Percentiles rank a stretch among this genome's conserved stretches.
Conservation (phyloP, 2,797 vertebrate species). For the Erethizon dorsatum region DNA sequence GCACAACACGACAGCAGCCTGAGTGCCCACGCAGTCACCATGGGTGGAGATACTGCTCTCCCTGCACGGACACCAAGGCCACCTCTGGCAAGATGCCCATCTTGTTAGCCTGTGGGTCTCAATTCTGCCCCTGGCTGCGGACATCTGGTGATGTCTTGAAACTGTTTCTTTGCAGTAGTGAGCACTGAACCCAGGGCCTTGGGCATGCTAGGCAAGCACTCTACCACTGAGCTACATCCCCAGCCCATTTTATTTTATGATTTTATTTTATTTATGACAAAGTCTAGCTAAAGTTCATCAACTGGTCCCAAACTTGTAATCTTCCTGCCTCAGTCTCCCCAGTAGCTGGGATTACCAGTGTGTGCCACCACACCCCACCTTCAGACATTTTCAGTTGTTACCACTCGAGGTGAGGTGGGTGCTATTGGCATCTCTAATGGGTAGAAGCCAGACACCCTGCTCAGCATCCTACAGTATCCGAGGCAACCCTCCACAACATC, state of each 20-base stretch:
- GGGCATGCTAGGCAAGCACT: not conserved
- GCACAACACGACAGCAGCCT: not conserved
- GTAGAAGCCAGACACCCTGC: not conserved
- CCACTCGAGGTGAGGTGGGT: not conserved
- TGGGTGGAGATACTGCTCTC: not conserved
- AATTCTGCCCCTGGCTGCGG: not conserved
- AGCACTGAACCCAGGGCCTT: not conserved
- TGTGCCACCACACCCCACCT: not conserved
- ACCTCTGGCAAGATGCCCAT: no score
- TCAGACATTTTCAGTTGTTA: not conserved
- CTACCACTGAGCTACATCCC: not conserved
- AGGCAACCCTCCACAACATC: not conserved
- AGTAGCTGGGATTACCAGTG: not conserved
- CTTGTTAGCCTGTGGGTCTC: not conserved
- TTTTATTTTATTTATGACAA: not conserved
- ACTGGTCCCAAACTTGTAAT: not conserved
- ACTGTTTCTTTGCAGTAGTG: not conserved
- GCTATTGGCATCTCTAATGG: not conserved
- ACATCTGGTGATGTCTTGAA: not conserved
- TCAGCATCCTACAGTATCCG: not conserved
- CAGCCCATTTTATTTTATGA: no score
- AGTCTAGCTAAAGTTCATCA: not conserved
- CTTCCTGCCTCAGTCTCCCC: not conserved
- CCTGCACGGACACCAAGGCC: not conserved
- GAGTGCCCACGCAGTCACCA: not conserved